Conservation (phyloP, 2,797 vertebrate species). For the Cryptoprocta ferox region DNA sequence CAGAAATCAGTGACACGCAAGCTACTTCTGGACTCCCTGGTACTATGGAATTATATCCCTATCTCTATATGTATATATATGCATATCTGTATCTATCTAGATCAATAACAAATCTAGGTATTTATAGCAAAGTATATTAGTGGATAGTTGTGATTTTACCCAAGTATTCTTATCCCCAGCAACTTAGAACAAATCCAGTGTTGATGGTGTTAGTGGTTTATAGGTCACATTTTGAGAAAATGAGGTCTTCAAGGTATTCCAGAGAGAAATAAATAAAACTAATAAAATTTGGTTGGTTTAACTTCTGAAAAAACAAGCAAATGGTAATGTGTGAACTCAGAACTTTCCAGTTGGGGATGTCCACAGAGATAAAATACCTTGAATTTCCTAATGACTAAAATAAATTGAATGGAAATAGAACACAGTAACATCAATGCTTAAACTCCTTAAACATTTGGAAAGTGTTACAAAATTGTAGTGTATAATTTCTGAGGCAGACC, state of each 20-base stretch:
- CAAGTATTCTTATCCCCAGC: neutral
- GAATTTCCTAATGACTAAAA: neutral
- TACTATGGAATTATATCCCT: neutral
- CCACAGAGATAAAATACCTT: neutral
- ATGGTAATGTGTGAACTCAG: neutral
- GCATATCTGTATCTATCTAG: no score
- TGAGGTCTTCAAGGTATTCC: neutral
- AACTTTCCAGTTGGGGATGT: neutral
- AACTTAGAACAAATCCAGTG: neutral
- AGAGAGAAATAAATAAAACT: neutral
- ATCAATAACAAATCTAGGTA: neutral
- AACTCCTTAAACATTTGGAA: neutral
- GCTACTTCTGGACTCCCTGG: neutral
- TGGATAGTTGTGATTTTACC: neutral
- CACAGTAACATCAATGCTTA: neutral
- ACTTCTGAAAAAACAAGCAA: neutral
- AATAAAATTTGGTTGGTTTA: neutral
- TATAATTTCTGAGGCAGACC: neutral
- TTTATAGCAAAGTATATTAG: neutral
- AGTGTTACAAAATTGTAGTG: neutral
- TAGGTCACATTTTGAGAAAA: neutral
- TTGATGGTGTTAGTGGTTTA: neutral
- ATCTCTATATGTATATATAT: neutral
- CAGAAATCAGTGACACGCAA: neutral
- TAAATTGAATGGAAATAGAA: neutral